Base-by-base conservation (phyloP, 2,113 vertebrate genomes). In the Numenius arquata region DNA sequence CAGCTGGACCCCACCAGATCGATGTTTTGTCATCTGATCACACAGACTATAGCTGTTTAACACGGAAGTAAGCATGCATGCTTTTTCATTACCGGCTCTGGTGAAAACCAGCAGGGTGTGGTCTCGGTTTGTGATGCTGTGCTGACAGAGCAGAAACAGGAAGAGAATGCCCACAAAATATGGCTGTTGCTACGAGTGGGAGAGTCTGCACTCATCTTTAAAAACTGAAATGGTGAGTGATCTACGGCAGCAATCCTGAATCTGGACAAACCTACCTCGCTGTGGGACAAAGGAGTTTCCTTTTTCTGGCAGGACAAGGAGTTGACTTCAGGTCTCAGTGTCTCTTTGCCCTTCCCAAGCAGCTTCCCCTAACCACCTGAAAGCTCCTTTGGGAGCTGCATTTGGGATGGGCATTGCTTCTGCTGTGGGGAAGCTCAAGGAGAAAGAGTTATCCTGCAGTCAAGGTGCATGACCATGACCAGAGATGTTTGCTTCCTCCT, bases 41-140 rank as follows among this genome's bases (percentile, higher is more conserved):
- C 8, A 41, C 0, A 2, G 43, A 41, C 30, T 34, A 13, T 4
- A 50, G 36, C 36, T 40, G 32, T 50, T 77, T 29, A 61, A 2
- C 41, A 0, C 43, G 43, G 8, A 43, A 34, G 48, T 27, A 72
- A 67, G 25, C 0, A 0, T 12, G 50, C 11, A 3, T 14, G 12
- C 7, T 23, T 74, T 82, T 67, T 78, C 59, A 12, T 21, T 68
- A 30, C 38, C 27, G 17, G 17, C 23, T 1, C 0, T 34, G 29
- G 45, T 61, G n/a, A 52, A 81, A 93, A 41, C 5, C 25, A 66
- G 34, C 36, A 56, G 29, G 16, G 17, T 27, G 22, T 52, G 23
- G 32, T 34, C 38, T 73, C 0, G 0, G 48, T 45, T 78, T 70
- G 56, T 55, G 50, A 34, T 29, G 19, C 43, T 63, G 16, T 38